Evolutionary conservation across 1,140 invertebrate species (phyloP).

Genomic region (Danaus plexippus): DNA sequence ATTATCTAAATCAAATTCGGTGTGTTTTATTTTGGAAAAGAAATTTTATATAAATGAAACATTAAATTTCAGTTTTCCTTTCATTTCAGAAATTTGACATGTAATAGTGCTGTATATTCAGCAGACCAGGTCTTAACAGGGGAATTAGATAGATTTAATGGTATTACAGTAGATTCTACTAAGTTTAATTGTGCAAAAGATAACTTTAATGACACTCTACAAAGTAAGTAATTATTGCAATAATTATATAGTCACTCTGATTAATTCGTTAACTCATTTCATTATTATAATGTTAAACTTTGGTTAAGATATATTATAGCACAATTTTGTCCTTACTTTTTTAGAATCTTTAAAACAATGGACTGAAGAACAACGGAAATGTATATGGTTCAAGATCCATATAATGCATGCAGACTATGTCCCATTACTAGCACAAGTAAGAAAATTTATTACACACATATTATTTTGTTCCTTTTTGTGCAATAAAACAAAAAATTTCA

Average conservation of each 20-base stretch:
- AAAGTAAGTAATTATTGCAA: constrained; percentile 57
- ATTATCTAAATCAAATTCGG: no score
- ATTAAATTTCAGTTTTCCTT: not conserved
- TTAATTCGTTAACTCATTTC: not conserved
- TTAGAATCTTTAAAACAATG: constrained; percentile 82
- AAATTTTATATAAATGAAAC: no score
- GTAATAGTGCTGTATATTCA: constrained; percentile 9
- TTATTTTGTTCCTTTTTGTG: no score
- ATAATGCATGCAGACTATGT: constrained; percentile 80
- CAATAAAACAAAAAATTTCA: no score
- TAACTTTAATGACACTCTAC: constrained; percentile 65
- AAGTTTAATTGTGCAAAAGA: constrained; percentile 64
- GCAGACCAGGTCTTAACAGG: constrained; percentile 60
- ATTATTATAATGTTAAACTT: not conserved
- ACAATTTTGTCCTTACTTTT: constrained; percentile 29
- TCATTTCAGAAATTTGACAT: constrained; percentile 15
- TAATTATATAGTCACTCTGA: not conserved
- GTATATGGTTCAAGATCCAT: constrained; percentile 88
- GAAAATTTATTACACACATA: constrained; percentile 15
- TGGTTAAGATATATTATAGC: not conserved
- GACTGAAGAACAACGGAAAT: constrained; percentile 76
- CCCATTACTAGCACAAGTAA: constrained; percentile 81
- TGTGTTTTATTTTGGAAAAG: no score
- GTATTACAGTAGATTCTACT: constrained; percentile 73
- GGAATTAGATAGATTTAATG: constrained; percentile 73